A percentile compares a stretch with the other conserved stretches of the same genome.
These are phyloP conservation scores for Cyclura pinguis DNA, from an alignment of 2,797 vertebrate genomes.

Conservation along the genomic window DNA sequence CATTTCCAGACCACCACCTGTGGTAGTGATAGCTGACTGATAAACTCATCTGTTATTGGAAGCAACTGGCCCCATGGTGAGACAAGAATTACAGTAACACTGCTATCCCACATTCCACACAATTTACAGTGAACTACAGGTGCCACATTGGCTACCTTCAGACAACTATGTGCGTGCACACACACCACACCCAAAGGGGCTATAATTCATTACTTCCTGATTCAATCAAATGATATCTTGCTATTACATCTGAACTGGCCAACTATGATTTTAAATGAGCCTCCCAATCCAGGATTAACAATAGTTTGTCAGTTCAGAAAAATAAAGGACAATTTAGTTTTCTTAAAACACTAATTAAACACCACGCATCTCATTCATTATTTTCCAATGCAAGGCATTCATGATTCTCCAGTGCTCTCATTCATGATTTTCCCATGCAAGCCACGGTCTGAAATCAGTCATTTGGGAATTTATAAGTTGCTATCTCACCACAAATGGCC, in stretches of 20 bases:
- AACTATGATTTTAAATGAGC: not conserved
- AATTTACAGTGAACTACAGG: not conserved
- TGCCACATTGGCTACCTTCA: not conserved
- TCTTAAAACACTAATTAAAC: not conserved
- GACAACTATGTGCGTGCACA: not conserved
- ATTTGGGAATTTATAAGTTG: not conserved
- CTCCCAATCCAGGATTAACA: not conserved
- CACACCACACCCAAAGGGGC: no score
- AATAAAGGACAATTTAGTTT: not conserved
- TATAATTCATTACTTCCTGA: not conserved
- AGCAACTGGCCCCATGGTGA: not conserved
- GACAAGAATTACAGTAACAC: not conserved
- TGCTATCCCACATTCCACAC: not conserved
- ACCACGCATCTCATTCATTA: not conserved
- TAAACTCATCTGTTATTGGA: not conserved
- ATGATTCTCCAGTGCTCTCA: not conserved
- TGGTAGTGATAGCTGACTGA: not conserved
- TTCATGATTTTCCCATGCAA: not conserved
- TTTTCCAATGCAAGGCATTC: not conserved
- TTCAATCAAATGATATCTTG: not conserved
- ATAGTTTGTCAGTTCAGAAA: not conserved
- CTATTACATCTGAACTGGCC: not conserved
- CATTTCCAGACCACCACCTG: slow-evolving; percentile 1
- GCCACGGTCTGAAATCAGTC: not conserved
- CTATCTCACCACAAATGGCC: not conserved